Base-by-base conservation (phyloP, 2,888 invertebrate species). In the Heterodera filipjevi region DNA sequence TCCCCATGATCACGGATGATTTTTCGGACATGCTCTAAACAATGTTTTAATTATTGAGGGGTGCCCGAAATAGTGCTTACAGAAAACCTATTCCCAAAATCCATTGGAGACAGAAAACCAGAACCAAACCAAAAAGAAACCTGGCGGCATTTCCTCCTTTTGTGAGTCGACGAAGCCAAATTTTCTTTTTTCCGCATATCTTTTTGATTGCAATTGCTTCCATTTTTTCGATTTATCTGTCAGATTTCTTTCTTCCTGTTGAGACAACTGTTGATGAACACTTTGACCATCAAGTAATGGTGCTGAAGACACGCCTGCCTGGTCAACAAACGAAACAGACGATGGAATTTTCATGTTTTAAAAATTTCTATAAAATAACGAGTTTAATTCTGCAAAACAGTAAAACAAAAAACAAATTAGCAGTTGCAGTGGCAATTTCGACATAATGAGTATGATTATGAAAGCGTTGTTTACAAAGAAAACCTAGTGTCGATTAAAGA, bases 1-100 rank as follows among this genome's bases (percentile, higher is more conserved):
- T 99, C 99, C 53, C 99, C 99, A 90, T 99, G 99, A 91, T 99
- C 99, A 78, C 98, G 92, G 83, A 99, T 97, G 88, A 99, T 99
- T 91, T 99, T 99, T 35, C 99, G 92, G 81, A 99, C 95, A 90
- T 99, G 98, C 90, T 99, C 99, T 0, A 79, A 64, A 85, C 82
- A 68, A 22, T 33, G 27, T 27, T 27, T 53, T 53, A 6, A 22
- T 0, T 22, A 22, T 53, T 53, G 6, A 19, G n/a, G n/a, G n/a
- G n/a, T n/a, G n/a, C n/a, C 30, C 30, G n/a, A 66, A 66, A 66
- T 27, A 66, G n/a, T n/a, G n/a, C n/a, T n/a, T n/a, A n/a, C n/a
- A n/a, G n/a, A n/a, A n/a, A n/a, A n/a, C n/a, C n/a, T n/a, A n/a
- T n/a, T n/a, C n/a, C n/a, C n/a, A n/a, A n/a, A n/a, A n/a, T n/a